Evolutionary conservation across 2,797 vertebrate genomes (phyloP), one percentile per base, ranked within the genome.

Genomic region (Poeciliopsis paucimaculata): DNA sequence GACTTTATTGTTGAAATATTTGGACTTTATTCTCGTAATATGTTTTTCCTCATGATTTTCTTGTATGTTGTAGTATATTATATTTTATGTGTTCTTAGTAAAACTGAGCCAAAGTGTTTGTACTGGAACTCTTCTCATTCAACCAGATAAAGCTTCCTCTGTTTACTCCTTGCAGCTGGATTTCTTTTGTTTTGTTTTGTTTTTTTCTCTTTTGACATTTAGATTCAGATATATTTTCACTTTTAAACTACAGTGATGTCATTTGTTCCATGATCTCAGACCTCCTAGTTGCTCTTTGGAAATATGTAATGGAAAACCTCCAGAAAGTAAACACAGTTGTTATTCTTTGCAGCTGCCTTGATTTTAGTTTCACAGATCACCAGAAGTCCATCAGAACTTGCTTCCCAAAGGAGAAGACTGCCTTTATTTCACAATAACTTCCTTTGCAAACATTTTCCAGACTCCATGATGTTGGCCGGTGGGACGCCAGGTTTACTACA

Each of bases 371-470:
- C 15, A 28, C n/a, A 11, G 39, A 70, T 41, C 36, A 13, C 23
- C 66, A 70, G 13, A 70, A 43, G 39, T 70, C 66, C 20, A 43
- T 26, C 66, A n/a, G 15, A 70, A 71, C 12, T 45, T 2, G n/a
- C 39, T n/a, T n/a, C 23, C 66, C 20, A n/a, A 26, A 43, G 39
- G 23, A n/a, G 6, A 82, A 43, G 64, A 45, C 66, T 62, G 78
- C 20, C 72, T 46, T 73, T 31, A 87, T 91, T 88, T 86, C 45
- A 70, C 76, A 51, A 72, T 28, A 34, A 74, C 55, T 75, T 86
- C 86, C 77, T 76, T 31, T 26, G 72, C 80, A 88, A 89, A 85
- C 81, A 45, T 87, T 88, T 91, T 77, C 82, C 80, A 83, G 82
- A 86, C 83, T 88, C 79, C 84, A 84, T 89, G 88, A 88, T 76